A percentile compares a stretch with the other conserved stretches of the same genome.
Evolutionary conservation across 2,113 vertebrate genomes (phyloP).

Genomic region (Collichthys lucidus): DNA sequence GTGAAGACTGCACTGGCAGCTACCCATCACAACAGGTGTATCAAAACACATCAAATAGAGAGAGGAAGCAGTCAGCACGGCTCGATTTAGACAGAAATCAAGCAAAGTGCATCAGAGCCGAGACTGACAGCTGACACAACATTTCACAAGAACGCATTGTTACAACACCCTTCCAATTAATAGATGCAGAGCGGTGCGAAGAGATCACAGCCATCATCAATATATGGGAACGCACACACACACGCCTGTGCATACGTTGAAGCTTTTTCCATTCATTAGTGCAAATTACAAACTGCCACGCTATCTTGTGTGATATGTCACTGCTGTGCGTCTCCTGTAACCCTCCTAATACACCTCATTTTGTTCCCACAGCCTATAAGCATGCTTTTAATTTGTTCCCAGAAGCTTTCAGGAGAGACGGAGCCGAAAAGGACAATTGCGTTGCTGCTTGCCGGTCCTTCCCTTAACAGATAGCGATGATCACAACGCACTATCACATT

Average conservation of each 20-base stretch:
- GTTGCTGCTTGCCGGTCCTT: slow-evolving; percentile 5
- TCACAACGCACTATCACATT: slow-evolving; percentile 49
- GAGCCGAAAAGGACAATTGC: slow-evolving; percentile 57
- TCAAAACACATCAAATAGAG: slow-evolving; percentile 27
- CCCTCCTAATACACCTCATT: slow-evolving; percentile 17
- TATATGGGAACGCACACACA: neutral
- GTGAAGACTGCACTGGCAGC: neutral
- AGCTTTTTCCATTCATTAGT: no score
- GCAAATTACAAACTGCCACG: neutral
- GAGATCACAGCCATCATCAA: neutral
- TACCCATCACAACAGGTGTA: slow-evolving; percentile 19
- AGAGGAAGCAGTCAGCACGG: neutral
- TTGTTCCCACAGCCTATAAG: slow-evolving; percentile 30
- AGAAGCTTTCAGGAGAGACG: slow-evolving; percentile 39
- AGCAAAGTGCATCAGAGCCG: slow-evolving; percentile 18
- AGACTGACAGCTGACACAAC: slow-evolving; percentile 51
- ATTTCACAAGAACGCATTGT: slow-evolving; percentile 4
- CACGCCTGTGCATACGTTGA: no score
- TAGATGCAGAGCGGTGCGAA: neutral
- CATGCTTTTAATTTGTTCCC: slow-evolving; percentile 57
- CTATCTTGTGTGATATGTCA: neutral
- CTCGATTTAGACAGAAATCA: slow-evolving; percentile 46
- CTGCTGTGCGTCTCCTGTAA: neutral
- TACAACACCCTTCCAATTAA: slow-evolving; percentile 11
- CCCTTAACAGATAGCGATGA: slow-evolving; percentile 64